Base-by-base conservation (phyloP, 2,888 invertebrate species). In the Urechis unicinctus region DNA sequence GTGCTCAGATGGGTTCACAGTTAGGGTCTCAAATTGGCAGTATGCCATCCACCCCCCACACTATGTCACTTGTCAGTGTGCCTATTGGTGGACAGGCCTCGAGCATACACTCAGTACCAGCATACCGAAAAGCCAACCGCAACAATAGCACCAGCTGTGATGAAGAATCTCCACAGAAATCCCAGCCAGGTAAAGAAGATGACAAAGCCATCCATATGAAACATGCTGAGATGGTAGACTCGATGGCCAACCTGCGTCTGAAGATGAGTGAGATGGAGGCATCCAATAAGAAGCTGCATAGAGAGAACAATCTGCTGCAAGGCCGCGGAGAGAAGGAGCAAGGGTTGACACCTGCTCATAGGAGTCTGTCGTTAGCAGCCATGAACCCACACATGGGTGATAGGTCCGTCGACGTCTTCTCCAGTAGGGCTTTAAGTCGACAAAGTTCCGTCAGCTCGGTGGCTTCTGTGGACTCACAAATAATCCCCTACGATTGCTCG, bases 401-500 rank as follows among this genome's bases (percentile, higher is more conserved):
- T 9, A 13, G 9, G 17, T 36, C 36, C 17, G 9, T 36, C 9
- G 9, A 36, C 17, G 36, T 13, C 9, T 13, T 36, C 9, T 36
- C 36, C 17, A 17, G 9, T 9, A 17, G 36, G 9, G 36, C 36
- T 36, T 13, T 36, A 17, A 36, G 36, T 17, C 9, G 17, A 17
- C 17, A 17, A 9, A 36, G 36, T 17, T 56, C 56, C 21, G 30
- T 56, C n/a, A 28, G 44, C 13, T 56, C 56, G 21, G 25, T 56
- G 21, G 31, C 50, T 21, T 56, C 56, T 26, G 29, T 56, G 5
- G 56, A 56, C 36, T 50, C 52, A 46, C 36, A 36, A 36, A 30
- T 42, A 25, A 36, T 52, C 31, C 46, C 56, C 3, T 56, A 52
- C n/a, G 57, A 59, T 29, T 47, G 57, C 29, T 46, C 54, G 9